Base-by-base conservation (phyloP, 2,113 vertebrate genomes). In the Thamnaconus septentrionalis region DNA sequence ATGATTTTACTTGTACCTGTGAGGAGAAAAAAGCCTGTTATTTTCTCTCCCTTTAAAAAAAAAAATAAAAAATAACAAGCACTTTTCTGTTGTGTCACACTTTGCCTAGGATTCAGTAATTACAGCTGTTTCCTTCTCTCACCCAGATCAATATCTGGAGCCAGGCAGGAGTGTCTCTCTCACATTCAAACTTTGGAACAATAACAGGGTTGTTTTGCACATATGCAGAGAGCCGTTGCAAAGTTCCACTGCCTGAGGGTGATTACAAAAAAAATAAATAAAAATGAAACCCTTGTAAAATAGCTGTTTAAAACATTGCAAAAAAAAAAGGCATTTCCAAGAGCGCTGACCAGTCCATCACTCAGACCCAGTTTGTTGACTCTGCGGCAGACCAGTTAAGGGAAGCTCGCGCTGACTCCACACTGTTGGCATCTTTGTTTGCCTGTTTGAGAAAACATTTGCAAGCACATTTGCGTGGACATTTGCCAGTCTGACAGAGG, bases 341-440 rank as follows among this genome's bases (percentile, higher is more conserved):
- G 8, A 41, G 9, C 44, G 64, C 54, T 58, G 55, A 49, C 12
- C 0, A 8, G 47, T 7, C 64, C 45, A 59, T 60, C 66, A 39
- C 8, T 52, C 51, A 42, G 43, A 48, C 52, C 47, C 73, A 61
- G 44, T 58, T 58, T 57, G 58, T 57, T 64, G 61, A 64, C 55
- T 47, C 56, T 41, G 55, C 9, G n/a, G 50, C 47, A 53, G 41
- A 55, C 53, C 56, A 8, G 8, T 59, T 46, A 53, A 10, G 56
- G 39, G 50, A 47, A 48, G 18, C 56, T 4, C 5, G 57, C 59
- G 66, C 44, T 57, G 50, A 49, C 65, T 59, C 65, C 11, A 47
- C 51, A 43, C 40, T 31, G 42, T 7, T n/a, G 48, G 6, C n/a
- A 4, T 45, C 43, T 49, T 59, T 67, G 42, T 68, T 10, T 48